Percentiles rank a stretch among this genome's conserved stretches.
Evolutionary conservation across 2,888 invertebrate genomes (phyloP).

Genomic region (Mesorhabditis spiculigera): DNA sequence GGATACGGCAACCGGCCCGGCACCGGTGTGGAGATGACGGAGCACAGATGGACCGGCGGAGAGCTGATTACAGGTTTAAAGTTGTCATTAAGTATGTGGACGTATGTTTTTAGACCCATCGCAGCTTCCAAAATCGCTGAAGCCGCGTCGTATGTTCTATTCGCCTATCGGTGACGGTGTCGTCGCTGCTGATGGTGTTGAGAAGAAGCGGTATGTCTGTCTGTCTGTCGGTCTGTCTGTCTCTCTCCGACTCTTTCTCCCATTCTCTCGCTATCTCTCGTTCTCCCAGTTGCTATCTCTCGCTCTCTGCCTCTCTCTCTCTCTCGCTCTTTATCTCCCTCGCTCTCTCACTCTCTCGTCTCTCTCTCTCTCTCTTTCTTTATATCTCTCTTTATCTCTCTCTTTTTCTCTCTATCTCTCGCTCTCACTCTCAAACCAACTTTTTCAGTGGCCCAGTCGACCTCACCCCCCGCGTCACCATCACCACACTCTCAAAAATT

Average conservation of each 20-base stretch:
- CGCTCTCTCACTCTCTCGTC: not conserved
- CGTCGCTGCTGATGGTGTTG: conserved; percentile 54
- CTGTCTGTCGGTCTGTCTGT: too few species aligned
- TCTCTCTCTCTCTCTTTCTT: too few species aligned
- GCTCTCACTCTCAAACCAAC: not conserved
- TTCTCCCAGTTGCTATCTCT: too few species aligned
- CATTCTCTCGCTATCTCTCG: not conserved
- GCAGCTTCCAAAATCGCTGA: conserved; percentile 41
- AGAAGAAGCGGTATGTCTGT: conserved; percentile 41
- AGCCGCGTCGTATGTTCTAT: conserved; percentile 52
- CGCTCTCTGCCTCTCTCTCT: too few species aligned
- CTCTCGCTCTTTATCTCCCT: too few species aligned
- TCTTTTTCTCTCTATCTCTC: too few species aligned
- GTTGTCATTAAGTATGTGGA: not conserved
- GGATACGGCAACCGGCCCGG: conserved; percentile 54
- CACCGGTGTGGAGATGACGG: conserved; percentile 51
- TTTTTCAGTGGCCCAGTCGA: conserved; percentile 43
- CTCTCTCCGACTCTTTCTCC: not conserved
- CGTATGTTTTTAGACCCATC: conserved; percentile 22
- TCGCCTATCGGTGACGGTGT: conserved; percentile 55
- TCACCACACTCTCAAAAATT: conserved; percentile 52
- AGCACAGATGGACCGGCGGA: conserved; percentile 52
- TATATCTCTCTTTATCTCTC: too few species aligned
- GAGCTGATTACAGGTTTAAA: conserved; percentile 30
- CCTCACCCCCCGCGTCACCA: conserved; percentile 48